These are phyloP conservation scores for Hanleya hanleyi DNA, from an alignment of 2,888 invertebrate species.

Conservation along the genomic window DNA sequence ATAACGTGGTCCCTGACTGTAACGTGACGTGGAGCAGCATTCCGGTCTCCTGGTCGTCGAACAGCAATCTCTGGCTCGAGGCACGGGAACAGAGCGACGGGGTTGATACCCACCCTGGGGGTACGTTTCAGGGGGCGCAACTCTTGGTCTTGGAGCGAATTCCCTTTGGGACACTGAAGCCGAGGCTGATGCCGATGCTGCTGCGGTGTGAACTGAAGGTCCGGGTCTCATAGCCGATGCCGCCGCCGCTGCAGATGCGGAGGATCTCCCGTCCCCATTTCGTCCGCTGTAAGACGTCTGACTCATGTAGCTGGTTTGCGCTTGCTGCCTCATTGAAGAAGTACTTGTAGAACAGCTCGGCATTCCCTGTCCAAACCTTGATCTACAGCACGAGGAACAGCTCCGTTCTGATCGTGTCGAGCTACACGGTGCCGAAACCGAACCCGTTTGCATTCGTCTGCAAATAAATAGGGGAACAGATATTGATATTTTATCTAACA, in stretches of 20 bases:
- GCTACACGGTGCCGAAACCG: background rate
- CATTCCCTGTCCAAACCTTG: background rate
- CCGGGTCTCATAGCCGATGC: too few relatives aligned
- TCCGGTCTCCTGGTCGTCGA: background rate
- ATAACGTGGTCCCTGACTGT: background rate
- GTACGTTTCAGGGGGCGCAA: background rate
- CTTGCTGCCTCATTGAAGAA: too few relatives aligned
- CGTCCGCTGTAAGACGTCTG: too few relatives aligned
- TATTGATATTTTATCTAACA: too few relatives aligned
- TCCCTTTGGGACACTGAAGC: background rate
- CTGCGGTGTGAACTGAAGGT: too few relatives aligned
- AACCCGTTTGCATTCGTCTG: background rate
- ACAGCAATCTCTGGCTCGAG: too few relatives aligned
- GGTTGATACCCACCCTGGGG: background rate
- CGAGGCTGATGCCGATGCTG: background rate
- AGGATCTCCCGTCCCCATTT: too few relatives aligned
- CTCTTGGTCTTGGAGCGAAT: too few relatives aligned
- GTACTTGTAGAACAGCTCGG: background rate
- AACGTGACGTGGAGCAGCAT: background rate
- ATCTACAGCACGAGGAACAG: background rate
- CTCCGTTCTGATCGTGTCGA: background rate
- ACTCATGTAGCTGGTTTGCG: too few relatives aligned
- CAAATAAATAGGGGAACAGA: too few relatives aligned
- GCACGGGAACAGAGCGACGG: too few relatives aligned
- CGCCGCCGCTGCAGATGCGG: too few relatives aligned